A percentile compares a stretch with the other conserved stretches of the same genome.
Evolutionary conservation across 2,113 vertebrate genomes (phyloP).

Genomic region (Nibea albiflora): DNA sequence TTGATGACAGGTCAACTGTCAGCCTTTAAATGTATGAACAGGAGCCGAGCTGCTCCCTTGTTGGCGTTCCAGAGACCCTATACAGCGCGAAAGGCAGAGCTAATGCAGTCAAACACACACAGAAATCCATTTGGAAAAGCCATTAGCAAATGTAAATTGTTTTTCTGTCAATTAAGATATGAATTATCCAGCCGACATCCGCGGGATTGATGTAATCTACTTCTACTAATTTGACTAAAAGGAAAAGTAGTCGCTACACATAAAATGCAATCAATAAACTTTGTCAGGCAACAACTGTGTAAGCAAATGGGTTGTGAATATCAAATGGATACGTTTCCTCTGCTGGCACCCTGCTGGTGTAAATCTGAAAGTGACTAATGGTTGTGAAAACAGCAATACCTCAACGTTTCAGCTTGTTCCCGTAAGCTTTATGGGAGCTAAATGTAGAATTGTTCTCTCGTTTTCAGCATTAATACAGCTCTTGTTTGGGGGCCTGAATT

Average conservation of each 20-base stretch:
- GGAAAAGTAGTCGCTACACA: slow-evolving; percentile 73
- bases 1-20: slow-evolving; percentile 63
- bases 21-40: slow-evolving; percentile 53
- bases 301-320: slow-evolving; percentile 67
- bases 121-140: slow-evolving; percentile 69
- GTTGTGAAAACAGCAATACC: slow-evolving; percentile 31
- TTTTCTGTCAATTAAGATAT: slow-evolving; percentile 80
- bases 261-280: slow-evolving; percentile 77
- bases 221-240: slow-evolving; percentile 80
- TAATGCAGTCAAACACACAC: slow-evolving; percentile 54
- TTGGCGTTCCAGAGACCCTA: slow-evolving; percentile 18
- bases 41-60: slow-evolving; percentile 26
- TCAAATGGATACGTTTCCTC: slow-evolving; percentile 47
- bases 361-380: slow-evolving; percentile 60
- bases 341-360: slow-evolving; percentile 44
- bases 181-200: slow-evolving; percentile 74
- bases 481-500: not conserved
- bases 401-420: slow-evolving; percentile 26
- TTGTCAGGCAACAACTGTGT: slow-evolving; percentile 69
- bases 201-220: slow-evolving; percentile 74
- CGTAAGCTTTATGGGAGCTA: not conserved
- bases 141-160: slow-evolving; percentile 80
- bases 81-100: slow-evolving; percentile 2
- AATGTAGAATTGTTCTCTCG: not conserved
- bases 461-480: not conserved